Conservation (phyloP, 1,140 invertebrate species). For the Acromyrmex heyeri region DNA sequence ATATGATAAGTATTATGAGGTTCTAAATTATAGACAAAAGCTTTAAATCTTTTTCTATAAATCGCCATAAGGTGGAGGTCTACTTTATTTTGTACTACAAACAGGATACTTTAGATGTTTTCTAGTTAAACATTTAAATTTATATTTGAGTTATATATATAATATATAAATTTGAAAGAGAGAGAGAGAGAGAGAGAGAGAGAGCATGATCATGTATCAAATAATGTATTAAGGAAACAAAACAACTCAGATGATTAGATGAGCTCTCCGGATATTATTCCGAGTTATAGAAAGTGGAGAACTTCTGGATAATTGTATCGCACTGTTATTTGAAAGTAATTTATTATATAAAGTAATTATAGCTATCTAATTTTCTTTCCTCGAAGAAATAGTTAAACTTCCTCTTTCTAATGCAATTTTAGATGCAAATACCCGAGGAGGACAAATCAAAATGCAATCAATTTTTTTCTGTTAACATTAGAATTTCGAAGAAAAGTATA, state of each 20-base stretch:
- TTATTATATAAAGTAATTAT: conserved; percentile 12
- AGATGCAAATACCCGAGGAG: background rate
- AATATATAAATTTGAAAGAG: background rate
- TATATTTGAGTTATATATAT: background rate
- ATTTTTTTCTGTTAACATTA: background rate
- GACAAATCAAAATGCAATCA: background rate
- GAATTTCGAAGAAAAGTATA: background rate
- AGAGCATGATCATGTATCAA: too few relatives aligned
- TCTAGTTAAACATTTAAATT: too few relatives aligned
- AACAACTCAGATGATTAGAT: background rate
- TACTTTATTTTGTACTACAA: too few relatives aligned
- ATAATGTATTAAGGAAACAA: background rate
- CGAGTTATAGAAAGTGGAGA: background rate
- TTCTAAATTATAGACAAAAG: too few relatives aligned
- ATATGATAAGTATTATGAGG: too few relatives aligned
- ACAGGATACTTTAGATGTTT: too few relatives aligned
- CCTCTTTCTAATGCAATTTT: conserved; percentile 2
- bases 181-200: conserved; percentile 1
- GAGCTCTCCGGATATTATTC: background rate
- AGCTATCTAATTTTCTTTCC: background rate
- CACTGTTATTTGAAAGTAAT: conserved; percentile 15
- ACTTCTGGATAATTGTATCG: background rate
- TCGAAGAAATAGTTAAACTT: conserved; percentile 11
- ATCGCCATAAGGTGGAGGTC: too few relatives aligned
- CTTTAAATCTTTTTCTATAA: too few relatives aligned